These are phyloP conservation scores for Acrobasis repandana DNA, from an alignment of 2,888 invertebrate species.

Conservation along the genomic window DNA sequence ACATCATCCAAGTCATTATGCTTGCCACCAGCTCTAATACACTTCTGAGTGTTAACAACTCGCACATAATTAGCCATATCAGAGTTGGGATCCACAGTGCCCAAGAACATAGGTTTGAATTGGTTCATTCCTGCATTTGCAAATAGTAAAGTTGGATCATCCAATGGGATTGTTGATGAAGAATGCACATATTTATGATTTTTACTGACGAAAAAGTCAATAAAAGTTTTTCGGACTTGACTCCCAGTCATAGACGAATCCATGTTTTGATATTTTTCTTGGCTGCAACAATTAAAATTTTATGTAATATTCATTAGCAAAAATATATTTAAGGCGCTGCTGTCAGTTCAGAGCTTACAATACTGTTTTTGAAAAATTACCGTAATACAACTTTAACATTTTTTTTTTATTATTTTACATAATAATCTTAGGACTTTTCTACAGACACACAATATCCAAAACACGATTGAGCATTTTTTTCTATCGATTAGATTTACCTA, in stretches of 20 bases:
- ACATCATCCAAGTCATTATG: conserved; percentile 99
- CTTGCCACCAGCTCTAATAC: conserved; percentile 99
- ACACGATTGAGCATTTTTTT: no score
- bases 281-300: conserved; percentile 1
- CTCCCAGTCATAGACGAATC: conserved; percentile 85
- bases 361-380: no score
- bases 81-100: conserved; percentile 97
- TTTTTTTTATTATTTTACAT: no score
- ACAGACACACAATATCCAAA: no score
- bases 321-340: no score
- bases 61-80: conserved; percentile 95
- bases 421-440: no score
- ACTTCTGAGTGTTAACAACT: conserved; percentile 98
- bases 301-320: not conserved
- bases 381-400: no score
- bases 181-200: conserved; percentile 97
- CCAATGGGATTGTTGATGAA: conserved; percentile 97
- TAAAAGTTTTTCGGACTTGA: conserved; percentile 92
- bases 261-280: conserved; percentile 78
- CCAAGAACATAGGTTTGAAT: conserved; percentile 99
- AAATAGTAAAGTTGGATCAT: conserved; percentile 98
- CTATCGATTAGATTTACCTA: no score
- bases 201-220: conserved; percentile 95
- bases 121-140: conserved; percentile 99
- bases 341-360: no score